Base-by-base conservation (phyloP, 2,888 invertebrate species). In the Acrobasis repandana region DNA sequence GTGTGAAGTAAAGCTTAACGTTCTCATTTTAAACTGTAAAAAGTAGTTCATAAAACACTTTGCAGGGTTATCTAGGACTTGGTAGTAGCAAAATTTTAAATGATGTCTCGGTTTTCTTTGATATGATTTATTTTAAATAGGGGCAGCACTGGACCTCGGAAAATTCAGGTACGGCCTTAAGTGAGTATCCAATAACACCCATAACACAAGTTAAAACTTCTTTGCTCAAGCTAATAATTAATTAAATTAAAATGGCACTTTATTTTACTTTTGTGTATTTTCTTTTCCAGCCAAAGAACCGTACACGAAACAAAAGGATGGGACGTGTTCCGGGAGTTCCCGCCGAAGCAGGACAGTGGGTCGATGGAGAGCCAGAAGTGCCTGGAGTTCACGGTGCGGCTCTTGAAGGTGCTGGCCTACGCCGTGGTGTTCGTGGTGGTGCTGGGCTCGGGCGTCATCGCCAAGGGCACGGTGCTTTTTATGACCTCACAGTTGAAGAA, bases 311-410 rank as follows among this genome's bases (percentile, higher is more conserved):
- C 96, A 74, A 97, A 97, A 95, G 96, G 96, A 95, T 98, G 98
- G 98, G 98, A 98, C 94, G 98, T 98, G 63, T 98, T 98, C 93
- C 93, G 98, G 80, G 96, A 97, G 86, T 96, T 98, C 72, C 98
- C 98, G 10, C 95, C 95, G 73, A 97, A 97, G 88, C 95, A 95
- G 88, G 97, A 97, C 89, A 96, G 96, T 71, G 97, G 97, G 68
- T 97, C 97, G 58, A 96, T 96, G 94, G 97, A 96, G 73, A 96
- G 95, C 82, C 97, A 97, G 88, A 95, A 95, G 85, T 97, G 97
- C 85, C 93, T 97, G 81, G 97, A 97, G 74, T 93, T 96, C 79
- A 96, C 97, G 38, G 96, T 97, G 58, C 96, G 96, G 85, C 91
- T 97, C 75, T 93, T 97, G 72, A 97, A 97, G 93, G 94, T 97